These are phyloP conservation scores for Suncus etruscus DNA, from an alignment of 2,113 vertebrate genomes.

Conservation along the genomic window DNA sequence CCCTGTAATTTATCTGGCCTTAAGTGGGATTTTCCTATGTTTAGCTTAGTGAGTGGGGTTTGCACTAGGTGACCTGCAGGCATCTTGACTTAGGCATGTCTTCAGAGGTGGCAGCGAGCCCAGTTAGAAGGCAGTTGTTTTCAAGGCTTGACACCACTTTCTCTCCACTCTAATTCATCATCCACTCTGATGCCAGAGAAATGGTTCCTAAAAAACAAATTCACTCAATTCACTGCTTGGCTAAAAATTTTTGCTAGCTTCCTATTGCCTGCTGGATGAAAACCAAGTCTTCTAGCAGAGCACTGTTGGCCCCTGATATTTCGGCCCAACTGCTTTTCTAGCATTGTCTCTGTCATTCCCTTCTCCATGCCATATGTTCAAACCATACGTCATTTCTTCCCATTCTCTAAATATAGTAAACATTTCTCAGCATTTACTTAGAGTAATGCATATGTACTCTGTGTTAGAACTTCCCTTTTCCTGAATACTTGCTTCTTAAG, in stretches of 20 bases:
- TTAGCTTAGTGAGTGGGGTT: slow-evolving; percentile 28
- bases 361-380: not conserved
- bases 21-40: slow-evolving; percentile 54
- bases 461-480: slow-evolving; percentile 17
- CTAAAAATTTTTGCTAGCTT: slow-evolving; percentile 35
- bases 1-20: slow-evolving; percentile 56
- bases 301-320: not conserved
- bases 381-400: slow-evolving; percentile 50
- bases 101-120: slow-evolving; percentile 63
- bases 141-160: slow-evolving; percentile 14
- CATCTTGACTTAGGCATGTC: not conserved
- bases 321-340: slow-evolving; percentile 2
- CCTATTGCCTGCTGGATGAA: not conserved
- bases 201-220: slow-evolving; percentile 76
- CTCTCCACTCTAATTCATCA: slow-evolving; percentile 54
- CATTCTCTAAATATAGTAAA: slow-evolving; percentile 26
- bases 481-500: slow-evolving; percentile 9
- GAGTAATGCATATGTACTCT: not conserved
- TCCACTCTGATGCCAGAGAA: slow-evolving; percentile 55
- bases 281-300: slow-evolving; percentile 7
- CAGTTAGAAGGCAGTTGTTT: slow-evolving; percentile 17
- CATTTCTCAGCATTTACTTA: slow-evolving; percentile 7
- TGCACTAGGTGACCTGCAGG: not conserved
- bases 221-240: slow-evolving; percentile 42
- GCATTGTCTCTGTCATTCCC: slow-evolving; percentile 26